Evolutionary conservation across 2,888 invertebrate genomes (phyloP).

Genomic region (Nebria salina): DNA sequence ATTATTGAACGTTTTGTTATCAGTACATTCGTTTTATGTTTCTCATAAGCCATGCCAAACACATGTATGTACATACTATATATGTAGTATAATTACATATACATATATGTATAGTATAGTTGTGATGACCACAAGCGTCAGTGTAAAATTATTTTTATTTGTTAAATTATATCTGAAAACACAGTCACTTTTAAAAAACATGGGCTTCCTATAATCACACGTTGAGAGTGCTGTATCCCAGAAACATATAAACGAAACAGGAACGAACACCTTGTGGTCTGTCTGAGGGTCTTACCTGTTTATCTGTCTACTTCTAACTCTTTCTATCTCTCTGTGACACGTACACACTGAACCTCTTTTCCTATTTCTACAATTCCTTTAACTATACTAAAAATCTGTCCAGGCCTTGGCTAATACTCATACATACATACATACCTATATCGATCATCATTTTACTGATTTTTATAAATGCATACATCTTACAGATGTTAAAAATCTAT

Average conservation of each 20-base stretch:
- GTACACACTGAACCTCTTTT: conserved; percentile 29
- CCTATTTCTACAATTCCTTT: conserved; percentile 16
- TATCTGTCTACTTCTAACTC: conserved; percentile 22
- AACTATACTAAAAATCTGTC: not conserved
- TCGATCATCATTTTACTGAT: not conserved
- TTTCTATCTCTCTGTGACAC: conserved; percentile 20
- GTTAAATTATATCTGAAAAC: conserved; percentile 28
- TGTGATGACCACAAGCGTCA: conserved; percentile 22
- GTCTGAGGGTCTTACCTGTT: not conserved
- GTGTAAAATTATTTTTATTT: conserved; percentile 5
- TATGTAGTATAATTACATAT: too few species aligned
- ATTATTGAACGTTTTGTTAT: conserved; percentile 16
- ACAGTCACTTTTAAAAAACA: not conserved
- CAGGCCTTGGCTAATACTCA: not conserved
- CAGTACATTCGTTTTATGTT: conserved; percentile 12
- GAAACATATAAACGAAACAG: not conserved
- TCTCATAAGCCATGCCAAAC: conserved; percentile 36
- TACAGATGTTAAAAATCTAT: not conserved
- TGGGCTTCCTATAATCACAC: conserved; percentile 45
- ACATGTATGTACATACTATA: conserved; percentile 29
- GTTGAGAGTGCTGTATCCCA: conserved; percentile 43
- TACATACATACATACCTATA: too few species aligned
- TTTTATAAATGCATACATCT: not conserved
- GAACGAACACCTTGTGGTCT: not conserved
- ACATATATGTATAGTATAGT: not conserved